phyloP scores from a whole-genome alignment of 2,113 vertebrate genomes.

The Strix uralensis region DNA sequence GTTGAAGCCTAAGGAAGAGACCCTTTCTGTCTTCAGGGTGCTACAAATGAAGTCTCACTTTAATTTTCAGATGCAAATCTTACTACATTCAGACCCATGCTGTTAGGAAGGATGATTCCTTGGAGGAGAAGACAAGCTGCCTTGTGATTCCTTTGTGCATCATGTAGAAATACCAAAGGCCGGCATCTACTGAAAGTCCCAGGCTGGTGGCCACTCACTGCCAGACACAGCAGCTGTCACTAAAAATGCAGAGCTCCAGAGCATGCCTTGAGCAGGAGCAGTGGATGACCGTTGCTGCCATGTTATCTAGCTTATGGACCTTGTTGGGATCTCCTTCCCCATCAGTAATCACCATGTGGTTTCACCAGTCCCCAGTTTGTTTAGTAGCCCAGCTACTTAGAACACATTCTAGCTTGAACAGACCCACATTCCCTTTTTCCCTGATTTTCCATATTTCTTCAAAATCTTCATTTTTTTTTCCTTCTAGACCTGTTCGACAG shows the following conservation, averaged over 20 bases:
- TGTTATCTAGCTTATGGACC: not conserved
- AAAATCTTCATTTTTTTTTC: not conserved
- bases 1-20: not conserved
- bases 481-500: not conserved
- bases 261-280: not conserved
- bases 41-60: not conserved
- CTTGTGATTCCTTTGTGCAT: rapidly evolving
- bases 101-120: not conserved
- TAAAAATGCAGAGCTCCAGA: not conserved
- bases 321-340: not conserved
- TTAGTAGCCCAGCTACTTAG: not conserved
- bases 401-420: not conserved
- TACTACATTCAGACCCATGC: rapidly evolving
- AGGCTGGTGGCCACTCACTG: not conserved
- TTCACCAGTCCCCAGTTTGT: not conserved
- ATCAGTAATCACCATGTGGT: not conserved
- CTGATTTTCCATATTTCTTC: not conserved
- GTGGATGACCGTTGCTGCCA: not conserved
- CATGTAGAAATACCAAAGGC: rapidly evolving
- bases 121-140: not conserved
- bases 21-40: not conserved
- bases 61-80: not conserved
- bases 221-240: not conserved
- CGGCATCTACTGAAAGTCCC: not conserved
- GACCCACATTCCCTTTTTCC: not conserved